Evolutionary conservation across 2,797 vertebrate genomes (phyloP).

Genomic region (Lerista edwardsae): DNA sequence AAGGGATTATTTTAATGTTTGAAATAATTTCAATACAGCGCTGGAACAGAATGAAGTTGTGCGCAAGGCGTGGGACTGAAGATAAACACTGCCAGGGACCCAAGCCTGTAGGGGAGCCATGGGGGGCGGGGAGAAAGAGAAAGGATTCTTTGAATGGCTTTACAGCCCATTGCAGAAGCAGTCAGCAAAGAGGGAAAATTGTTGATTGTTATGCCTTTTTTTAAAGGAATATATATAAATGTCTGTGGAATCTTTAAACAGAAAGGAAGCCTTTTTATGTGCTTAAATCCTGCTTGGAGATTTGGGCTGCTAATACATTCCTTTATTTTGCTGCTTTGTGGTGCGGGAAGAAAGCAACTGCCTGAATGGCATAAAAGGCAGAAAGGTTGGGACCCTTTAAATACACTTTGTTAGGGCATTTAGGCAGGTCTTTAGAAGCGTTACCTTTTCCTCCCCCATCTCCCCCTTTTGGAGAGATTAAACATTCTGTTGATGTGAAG

Average conservation of each 20-base stretch:
- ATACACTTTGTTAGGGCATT: neutral
- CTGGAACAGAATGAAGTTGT: neutral
- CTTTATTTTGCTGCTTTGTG: neutral
- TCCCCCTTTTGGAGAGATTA: neutral
- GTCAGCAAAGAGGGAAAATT: neutral
- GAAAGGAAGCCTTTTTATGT: neutral
- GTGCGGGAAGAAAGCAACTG: neutral
- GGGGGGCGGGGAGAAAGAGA: neutral
- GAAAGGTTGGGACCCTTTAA: fast-evolving
- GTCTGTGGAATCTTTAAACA: neutral
- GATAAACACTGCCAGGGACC: neutral
- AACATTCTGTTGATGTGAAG: neutral
- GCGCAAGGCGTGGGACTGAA: neutral
- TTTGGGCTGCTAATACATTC: neutral
- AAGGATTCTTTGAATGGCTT: neutral
- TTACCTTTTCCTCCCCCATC: neutral
- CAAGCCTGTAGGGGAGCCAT: neutral
- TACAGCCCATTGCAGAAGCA: neutral
- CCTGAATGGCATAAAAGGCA: neutral
- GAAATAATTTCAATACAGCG: neutral
- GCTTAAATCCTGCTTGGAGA: constrained; percentile 14
- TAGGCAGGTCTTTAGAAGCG: neutral
- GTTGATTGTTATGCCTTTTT: neutral
- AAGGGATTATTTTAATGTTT: neutral
- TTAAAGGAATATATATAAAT: neutral